These are phyloP conservation scores for Drosophila suzukii DNA, from an alignment of 1,140 invertebrate species.

Conservation along the genomic window DNA sequence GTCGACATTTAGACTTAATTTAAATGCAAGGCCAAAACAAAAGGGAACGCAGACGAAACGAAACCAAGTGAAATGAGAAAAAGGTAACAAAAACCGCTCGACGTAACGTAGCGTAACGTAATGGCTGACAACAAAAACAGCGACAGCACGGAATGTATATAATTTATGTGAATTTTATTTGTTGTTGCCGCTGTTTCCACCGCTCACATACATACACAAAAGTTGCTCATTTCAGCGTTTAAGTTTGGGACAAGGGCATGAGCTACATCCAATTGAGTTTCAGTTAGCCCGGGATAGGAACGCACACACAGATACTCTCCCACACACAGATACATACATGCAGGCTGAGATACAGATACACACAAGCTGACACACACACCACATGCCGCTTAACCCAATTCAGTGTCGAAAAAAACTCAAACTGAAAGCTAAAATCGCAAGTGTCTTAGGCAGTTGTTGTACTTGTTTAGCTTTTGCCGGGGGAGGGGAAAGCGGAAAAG, in stretches of 20 bases:
- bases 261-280: constrained; percentile 76
- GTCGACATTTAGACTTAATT: constrained; percentile 82
- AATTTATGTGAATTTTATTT: constrained; percentile 79
- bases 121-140: constrained; percentile 58
- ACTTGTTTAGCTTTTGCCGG: constrained; percentile 30
- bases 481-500: not conserved
- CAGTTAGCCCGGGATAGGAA: constrained; percentile 66
- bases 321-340: constrained; percentile 23
- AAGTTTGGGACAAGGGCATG: constrained; percentile 75
- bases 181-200: constrained; percentile 30
- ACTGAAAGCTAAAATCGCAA: constrained; percentile 59
- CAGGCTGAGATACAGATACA: constrained; percentile 17
- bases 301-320: constrained; percentile 40
- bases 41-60: constrained; percentile 13
- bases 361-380: constrained; percentile 10
- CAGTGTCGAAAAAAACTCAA: constrained; percentile 42
- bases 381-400: constrained; percentile 78
- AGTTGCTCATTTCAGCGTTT: constrained; percentile 75
- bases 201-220: constrained; percentile 31
- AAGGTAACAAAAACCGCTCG: constrained; percentile 64
- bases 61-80: constrained; percentile 20
- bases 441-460: constrained; percentile 69
- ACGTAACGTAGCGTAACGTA: constrained; percentile 80
- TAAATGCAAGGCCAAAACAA: constrained; percentile 68
- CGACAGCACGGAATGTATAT: constrained; percentile 59